Evolutionary conservation across 2,797 vertebrate genomes (phyloP).

Genomic region (Gadopsis marmoratus): DNA sequence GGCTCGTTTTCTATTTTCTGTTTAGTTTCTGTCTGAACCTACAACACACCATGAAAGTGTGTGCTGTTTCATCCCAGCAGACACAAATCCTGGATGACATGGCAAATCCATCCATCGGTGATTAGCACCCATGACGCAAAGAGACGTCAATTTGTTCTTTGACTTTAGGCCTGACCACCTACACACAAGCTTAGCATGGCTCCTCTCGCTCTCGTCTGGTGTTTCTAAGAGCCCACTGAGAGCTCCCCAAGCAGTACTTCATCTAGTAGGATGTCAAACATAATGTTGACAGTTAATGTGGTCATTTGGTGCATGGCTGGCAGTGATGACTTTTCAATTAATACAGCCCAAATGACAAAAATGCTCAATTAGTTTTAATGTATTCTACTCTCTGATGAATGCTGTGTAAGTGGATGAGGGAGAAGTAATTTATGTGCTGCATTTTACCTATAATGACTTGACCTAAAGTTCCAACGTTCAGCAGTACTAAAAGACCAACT

Average conservation of each 20-base stretch:
- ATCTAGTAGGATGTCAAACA: constrained; percentile 76
- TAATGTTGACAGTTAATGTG: constrained; percentile 82
- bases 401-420: constrained; percentile 60
- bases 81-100: constrained; percentile 58
- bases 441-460: constrained; percentile 60
- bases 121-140: constrained; percentile 64
- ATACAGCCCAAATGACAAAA: constrained; percentile 80
- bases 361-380: constrained; percentile 82
- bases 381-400: constrained; percentile 72
- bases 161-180: constrained; percentile 77
- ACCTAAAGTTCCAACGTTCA: constrained; percentile 51
- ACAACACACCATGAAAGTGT: constrained; percentile 41
- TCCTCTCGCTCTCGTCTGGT: constrained; percentile 43
- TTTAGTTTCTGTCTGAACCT: constrained; percentile 38
- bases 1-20: constrained; percentile 65
- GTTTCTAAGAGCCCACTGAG: constrained; percentile 66
- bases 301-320: constrained; percentile 79
- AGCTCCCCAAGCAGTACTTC: constrained; percentile 73
- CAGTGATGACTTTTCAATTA: constrained; percentile 82
- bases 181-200: constrained; percentile 58
- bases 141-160: constrained; percentile 70
- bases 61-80: constrained; percentile 48
- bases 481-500: constrained; percentile 27
- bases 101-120: constrained; percentile 55
- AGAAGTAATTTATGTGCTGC: constrained; percentile 62